Evolutionary conservation across 1,140 invertebrate genomes (phyloP).

Genomic region (Bombus affinis): DNA sequence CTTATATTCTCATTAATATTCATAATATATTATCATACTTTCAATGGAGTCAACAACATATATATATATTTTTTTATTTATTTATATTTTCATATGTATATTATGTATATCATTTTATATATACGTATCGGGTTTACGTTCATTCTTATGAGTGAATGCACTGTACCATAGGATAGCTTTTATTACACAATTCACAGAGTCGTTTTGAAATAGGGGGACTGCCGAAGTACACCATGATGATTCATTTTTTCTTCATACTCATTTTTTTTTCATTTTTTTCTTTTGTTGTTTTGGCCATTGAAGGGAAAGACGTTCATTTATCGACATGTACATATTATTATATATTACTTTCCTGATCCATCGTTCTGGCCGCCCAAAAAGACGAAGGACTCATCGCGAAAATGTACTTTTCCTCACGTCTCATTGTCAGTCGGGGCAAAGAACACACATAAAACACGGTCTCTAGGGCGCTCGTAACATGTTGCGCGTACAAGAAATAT

Average conservation of each 20-base stretch:
- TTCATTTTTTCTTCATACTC: not conserved
- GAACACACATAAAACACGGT: constrained; percentile 25
- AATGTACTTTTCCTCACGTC: constrained; percentile 19
- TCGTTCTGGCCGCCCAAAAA: not conserved
- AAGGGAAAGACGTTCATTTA: constrained; percentile 47
- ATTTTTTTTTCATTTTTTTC: not conserved
- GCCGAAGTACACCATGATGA: constrained; percentile 65
- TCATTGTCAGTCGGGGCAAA: constrained; percentile 27
- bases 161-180: constrained; percentile 68
- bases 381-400: constrained; percentile 13
- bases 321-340: not conserved
- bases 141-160: constrained; percentile 74
- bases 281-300: constrained; percentile 25
- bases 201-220: constrained; percentile 43
- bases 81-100: constrained; percentile 72
- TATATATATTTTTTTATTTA: constrained; percentile 73
- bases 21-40: constrained; percentile 81
- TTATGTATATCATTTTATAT: constrained; percentile 73
- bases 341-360: constrained; percentile 19
- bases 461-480: not conserved
- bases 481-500: constrained; percentile 1
- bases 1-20: constrained; percentile 75
- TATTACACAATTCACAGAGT: constrained; percentile 67
- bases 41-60: constrained; percentile 82
- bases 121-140: constrained; percentile 78